Base-by-base conservation (phyloP, 2,797 vertebrate species). In the Etheostoma nigrum region DNA sequence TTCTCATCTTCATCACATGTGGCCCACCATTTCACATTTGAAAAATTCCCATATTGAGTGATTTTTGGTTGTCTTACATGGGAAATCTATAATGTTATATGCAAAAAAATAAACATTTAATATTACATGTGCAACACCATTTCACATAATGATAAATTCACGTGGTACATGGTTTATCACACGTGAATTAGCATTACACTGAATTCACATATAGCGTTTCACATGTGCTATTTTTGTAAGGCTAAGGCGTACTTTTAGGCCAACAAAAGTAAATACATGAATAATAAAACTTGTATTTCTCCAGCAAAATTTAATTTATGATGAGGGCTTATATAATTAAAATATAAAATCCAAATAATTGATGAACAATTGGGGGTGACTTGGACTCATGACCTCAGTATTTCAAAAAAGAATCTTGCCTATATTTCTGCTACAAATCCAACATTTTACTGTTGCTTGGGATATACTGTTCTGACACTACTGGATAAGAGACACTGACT, bases 391-490 rank as follows among this genome's bases (percentile, higher is more conserved):
- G 44, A 61, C 49, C 44, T 67, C 16, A 65, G 66, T 67, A 12
- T 44, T 74, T 74, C 18, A 55, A 23, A 45, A 55, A 54, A 48
- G 51, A 54, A 48, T 55, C 7, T 30, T 64, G 57, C 59, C 54
- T 68, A 44, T 40, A 36, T 48, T 30, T 33, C 45, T 62, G 44
- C 27, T 63, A 25, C 11, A 72, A 27, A 47, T 49, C 19, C 15
- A 25, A 44, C 33, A 40, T 62, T 19, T n/a, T 58, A 72, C 30
- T 54, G 64, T 64, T 76, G 52, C 53, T 70, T 81, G 74, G 77
- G 74, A 83, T 79, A 48, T 68, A 79, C 67, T 64, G 44, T 64
- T 68, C 76, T 63, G 71, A 78, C 47, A 62, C 47, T 51, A 77
- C 71, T 79, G 61, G 67, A 75, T 73, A 62, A 66, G 44, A 72